phyloP scores from a whole-genome alignment of 2,888 invertebrate genomes.

The Trissolcus brochymenae region DNA sequence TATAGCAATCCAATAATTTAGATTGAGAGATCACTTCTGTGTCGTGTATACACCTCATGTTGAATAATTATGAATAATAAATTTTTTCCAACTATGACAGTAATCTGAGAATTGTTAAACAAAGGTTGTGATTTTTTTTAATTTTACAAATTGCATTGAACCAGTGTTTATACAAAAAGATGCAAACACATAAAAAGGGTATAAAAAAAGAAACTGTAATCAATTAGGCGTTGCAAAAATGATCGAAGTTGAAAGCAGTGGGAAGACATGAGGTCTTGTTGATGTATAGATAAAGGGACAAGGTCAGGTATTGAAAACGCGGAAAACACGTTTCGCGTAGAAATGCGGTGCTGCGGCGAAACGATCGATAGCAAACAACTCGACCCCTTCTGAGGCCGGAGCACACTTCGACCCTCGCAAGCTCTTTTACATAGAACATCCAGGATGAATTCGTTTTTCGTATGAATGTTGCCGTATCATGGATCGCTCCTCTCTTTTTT shows the following conservation, averaged over 20 bases:
- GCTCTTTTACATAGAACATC: constrained; percentile 44
- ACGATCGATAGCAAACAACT: constrained; percentile 59
- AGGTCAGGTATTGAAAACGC: constrained; percentile 53
- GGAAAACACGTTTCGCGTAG: constrained; percentile 48
- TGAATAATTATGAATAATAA: too few relatives aligned
- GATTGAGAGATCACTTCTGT: too few relatives aligned
- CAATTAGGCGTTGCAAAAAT: background rate
- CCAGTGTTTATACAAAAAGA: too few relatives aligned
- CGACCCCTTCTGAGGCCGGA: constrained; percentile 50
- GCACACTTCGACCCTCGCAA: constrained; percentile 47
- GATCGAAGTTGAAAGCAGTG: background rate
- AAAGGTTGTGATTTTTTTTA: too few relatives aligned
- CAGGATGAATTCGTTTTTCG: constrained; percentile 37
- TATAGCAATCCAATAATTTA: too few relatives aligned
- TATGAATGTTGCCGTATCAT: constrained; percentile 7
- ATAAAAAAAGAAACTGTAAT: too few relatives aligned
- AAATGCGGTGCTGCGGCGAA: constrained; percentile 41
- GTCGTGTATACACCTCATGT: too few relatives aligned
- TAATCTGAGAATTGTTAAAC: too few relatives aligned
- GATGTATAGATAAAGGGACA: constrained; percentile 35
- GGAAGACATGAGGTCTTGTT: constrained; percentile 14
- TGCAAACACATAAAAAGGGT: too few relatives aligned
- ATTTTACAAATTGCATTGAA: too few relatives aligned
- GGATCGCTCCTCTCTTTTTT: background rate
- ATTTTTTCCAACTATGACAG: too few relatives aligned